A percentile compares a stretch with the other conserved stretches of the same genome.
Conservation (phyloP, 2,888 invertebrate species). For the Melanophora roralis region DNA sequence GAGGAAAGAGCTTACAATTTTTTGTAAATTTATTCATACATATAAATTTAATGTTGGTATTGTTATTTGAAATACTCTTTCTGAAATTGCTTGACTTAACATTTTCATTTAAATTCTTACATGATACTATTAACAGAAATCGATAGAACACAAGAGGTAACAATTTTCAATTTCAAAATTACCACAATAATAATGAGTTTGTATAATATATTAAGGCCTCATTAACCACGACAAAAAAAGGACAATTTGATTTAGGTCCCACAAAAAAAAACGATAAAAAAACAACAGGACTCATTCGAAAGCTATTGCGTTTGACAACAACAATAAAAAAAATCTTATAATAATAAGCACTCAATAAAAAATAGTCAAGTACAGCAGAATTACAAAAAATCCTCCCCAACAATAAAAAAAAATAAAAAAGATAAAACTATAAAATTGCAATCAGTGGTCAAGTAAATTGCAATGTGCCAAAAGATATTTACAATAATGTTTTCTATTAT, state of each 20-base stretch:
- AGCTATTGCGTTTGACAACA: background rate
- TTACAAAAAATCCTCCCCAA: constrained; percentile 27
- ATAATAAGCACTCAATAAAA: constrained; percentile 27
- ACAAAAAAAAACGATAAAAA: constrained; percentile 21
- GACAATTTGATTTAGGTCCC: constrained; percentile 7
- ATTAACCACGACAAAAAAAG: constrained; percentile 43
- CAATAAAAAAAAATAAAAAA: constrained; percentile 46
- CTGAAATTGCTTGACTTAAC: no score
- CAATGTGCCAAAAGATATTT: background rate
- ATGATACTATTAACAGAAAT: no score
- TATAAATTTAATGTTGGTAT: no score
- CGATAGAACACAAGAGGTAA: no score
- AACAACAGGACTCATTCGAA: background rate
- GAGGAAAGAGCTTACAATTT: no score
- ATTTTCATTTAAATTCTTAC: no score
- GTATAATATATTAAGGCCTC: constrained; percentile 36
- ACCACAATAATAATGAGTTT: background rate
- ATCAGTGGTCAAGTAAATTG: constrained; percentile 55
- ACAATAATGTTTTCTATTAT: background rate
- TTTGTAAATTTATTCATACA: no score
- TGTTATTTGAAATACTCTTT: no score
- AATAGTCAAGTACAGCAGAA: background rate
- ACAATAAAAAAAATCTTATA: constrained; percentile 18
- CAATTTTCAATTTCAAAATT: background rate
- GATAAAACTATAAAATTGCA: constrained; percentile 55